These are phyloP conservation scores for Thripadectes ignobilis DNA, from an alignment of 2,797 vertebrate species.

Conservation along the genomic window DNA sequence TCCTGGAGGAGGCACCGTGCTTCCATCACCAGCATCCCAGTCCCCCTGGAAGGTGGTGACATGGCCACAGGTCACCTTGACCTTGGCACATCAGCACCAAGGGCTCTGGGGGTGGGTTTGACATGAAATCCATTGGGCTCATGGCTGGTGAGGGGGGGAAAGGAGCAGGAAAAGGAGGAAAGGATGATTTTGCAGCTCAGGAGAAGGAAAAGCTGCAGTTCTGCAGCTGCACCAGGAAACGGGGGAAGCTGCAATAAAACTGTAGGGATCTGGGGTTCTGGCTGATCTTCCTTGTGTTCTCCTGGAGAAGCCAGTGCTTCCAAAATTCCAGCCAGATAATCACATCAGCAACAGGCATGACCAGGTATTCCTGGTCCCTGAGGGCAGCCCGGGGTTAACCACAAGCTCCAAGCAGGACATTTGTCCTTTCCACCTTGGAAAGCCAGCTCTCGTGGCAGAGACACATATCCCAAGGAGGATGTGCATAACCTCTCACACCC, in stretches of 20 bases:
- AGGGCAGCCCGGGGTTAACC: background rate
- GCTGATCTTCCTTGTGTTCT: fast-evolving
- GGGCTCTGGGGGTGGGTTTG: background rate
- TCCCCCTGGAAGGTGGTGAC: background rate
- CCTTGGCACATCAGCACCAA: background rate
- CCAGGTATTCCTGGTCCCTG: background rate
- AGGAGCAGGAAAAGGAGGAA: background rate
- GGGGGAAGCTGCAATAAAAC: background rate
- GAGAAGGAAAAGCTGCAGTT: background rate
- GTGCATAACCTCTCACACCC: fast-evolving
- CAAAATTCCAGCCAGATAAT: background rate
- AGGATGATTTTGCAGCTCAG: no score
- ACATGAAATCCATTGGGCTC: background rate
- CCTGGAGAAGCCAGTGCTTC: background rate
- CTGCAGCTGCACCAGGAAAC: fast-evolving
- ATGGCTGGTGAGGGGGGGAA: fast-evolving
- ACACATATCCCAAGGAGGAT: fast-evolving
- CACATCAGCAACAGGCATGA: fast-evolving
- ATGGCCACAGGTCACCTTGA: background rate
- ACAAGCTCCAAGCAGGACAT: fast-evolving
- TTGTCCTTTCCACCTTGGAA: background rate
- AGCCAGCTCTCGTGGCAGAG: background rate
- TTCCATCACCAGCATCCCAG: background rate
- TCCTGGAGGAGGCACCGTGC: background rate
- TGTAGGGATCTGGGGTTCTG: fast-evolving